These are phyloP conservation scores for Cyanoramphus novaezelandiae DNA, from an alignment of 2,113 vertebrate species.

Conservation along the genomic window DNA sequence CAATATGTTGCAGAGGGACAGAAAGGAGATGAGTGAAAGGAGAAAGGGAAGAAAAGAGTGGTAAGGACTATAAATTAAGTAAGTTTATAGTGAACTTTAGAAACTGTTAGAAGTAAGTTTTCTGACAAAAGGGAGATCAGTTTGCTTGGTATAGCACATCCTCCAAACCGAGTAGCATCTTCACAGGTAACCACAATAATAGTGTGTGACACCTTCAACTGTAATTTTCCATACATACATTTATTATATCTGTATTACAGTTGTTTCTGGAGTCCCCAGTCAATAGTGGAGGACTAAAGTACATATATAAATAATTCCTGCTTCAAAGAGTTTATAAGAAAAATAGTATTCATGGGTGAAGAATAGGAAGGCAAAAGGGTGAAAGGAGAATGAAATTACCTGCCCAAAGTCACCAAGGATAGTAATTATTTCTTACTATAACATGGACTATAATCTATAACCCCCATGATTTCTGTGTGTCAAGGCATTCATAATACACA, in stretches of 20 bases:
- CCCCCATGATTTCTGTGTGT: not conserved
- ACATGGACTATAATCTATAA: not conserved
- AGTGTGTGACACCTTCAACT: not conserved
- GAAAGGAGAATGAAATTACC: not conserved
- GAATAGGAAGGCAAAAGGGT: not conserved
- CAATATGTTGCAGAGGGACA: slow-evolving; percentile 61
- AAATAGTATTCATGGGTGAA: not conserved
- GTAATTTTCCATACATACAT: not conserved
- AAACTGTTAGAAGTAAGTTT: not conserved
- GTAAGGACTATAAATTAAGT: slow-evolving; percentile 8
- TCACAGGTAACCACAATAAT: not conserved
- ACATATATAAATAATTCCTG: not conserved
- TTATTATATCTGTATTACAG: not conserved
- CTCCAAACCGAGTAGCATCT: not conserved
- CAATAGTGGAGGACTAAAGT: not conserved
- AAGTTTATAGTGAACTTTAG: not conserved
- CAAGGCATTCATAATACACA: not conserved
- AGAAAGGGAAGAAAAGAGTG: not conserved
- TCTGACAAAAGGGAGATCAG: not conserved
- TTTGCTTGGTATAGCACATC: not conserved
- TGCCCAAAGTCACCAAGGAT: not conserved
- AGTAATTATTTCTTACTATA: not conserved
- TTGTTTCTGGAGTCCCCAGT: not conserved
- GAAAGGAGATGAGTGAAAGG: slow-evolving; percentile 27
- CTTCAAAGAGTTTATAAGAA: not conserved